Percentiles rank a stretch among this genome's conserved stretches.
phyloP scores from a whole-genome alignment of 2,113 vertebrate genomes.

The Hippolais icterina region DNA sequence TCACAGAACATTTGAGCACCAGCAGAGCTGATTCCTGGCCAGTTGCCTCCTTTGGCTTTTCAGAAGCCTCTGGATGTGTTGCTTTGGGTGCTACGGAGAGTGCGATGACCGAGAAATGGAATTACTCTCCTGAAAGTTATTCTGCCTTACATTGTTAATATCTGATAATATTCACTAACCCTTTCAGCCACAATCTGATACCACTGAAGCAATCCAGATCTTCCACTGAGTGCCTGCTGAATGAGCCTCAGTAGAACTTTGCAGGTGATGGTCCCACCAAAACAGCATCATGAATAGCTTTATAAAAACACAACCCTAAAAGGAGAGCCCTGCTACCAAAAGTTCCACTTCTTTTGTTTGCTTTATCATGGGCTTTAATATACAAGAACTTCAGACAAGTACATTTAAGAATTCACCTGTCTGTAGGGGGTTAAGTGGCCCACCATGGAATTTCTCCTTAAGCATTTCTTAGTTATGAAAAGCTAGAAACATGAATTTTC shows the following conservation, averaged over 20 bases:
- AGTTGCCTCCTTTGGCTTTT: constrained; percentile 21
- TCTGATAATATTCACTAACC: neutral
- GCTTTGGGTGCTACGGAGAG: neutral
- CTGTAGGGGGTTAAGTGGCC: neutral
- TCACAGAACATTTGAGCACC: neutral
- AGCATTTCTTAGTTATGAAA: neutral
- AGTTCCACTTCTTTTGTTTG: neutral
- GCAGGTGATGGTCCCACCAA: neutral
- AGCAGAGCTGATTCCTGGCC: constrained; percentile 29
- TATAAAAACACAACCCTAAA: neutral
- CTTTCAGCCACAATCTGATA: neutral
- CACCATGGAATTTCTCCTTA: neutral
- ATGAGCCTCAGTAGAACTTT: neutral
- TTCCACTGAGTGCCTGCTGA: neutral
- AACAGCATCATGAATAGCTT: neutral
- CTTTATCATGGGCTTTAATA: neutral
- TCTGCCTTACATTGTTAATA: neutral
- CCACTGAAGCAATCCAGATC: neutral
- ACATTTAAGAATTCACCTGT: neutral
- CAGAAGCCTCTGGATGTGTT: neutral
- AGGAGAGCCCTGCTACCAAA: neutral
- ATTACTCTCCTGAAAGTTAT: neutral
- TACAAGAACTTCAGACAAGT: neutral
- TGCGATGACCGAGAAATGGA: fast-evolving
- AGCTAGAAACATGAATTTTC: neutral